Percentiles rank a stretch among this genome's conserved stretches.
phyloP scores from a whole-genome alignment of 2,113 vertebrate species.

The Cephalopterus ornatus region DNA sequence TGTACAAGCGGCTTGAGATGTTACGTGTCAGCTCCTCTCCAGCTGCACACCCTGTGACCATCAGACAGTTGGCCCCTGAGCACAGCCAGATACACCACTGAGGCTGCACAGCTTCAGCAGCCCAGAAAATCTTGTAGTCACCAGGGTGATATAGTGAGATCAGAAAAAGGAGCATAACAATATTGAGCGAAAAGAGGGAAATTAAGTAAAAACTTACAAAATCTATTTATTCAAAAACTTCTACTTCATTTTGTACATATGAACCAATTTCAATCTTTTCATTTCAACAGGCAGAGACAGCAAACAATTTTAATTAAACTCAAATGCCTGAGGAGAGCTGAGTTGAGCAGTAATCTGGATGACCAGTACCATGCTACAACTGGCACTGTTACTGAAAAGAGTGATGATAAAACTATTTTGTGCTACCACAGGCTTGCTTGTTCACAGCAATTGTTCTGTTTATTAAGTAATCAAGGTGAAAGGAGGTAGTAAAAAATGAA shows the following conservation, averaged over 20 bases:
- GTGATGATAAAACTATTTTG: neutral
- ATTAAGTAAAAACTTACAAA: neutral
- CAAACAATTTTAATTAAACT: neutral
- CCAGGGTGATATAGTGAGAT: neutral
- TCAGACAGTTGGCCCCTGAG: neutral
- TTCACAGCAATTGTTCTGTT: neutral
- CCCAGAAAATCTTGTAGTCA: neutral
- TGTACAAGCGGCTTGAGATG: rapidly evolving
- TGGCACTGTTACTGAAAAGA: neutral
- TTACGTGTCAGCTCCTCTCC: rapidly evolving
- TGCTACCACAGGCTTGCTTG: neutral
- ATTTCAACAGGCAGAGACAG: neutral
- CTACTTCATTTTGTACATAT: neutral
- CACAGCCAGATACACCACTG: rapidly evolving
- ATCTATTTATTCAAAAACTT: neutral
- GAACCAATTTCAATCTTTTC: neutral
- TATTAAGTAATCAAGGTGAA: neutral
- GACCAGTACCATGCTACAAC: neutral
- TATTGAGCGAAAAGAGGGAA: neutral
- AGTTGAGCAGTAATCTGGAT: neutral
- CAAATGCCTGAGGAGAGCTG: neutral
- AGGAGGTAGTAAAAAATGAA: neutral
- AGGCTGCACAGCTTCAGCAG: neutral
- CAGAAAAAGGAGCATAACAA: neutral
- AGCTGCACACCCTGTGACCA: rapidly evolving